Evolutionary conservation across 1,140 invertebrate species (phyloP).

Genomic region (Ceratina calcarata): DNA sequence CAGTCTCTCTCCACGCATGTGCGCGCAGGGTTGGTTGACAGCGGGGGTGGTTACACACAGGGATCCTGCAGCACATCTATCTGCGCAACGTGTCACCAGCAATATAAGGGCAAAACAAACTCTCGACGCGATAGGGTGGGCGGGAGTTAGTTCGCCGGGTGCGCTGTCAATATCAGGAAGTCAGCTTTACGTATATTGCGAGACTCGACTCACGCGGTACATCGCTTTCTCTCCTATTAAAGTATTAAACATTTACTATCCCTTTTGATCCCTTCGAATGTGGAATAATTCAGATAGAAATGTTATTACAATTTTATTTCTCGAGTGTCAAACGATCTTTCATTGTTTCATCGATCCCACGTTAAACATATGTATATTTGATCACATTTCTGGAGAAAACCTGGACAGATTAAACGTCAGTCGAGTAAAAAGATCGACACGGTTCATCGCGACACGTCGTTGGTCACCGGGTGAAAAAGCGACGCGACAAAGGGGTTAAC

Average conservation of each 20-base stretch:
- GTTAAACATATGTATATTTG: too few relatives aligned
- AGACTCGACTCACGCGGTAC: conserved; percentile 27
- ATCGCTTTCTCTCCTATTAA: conserved; percentile 19
- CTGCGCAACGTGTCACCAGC: conserved; percentile 32
- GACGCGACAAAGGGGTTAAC: not conserved
- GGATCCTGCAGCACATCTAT: conserved; percentile 11
- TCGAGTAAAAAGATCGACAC: not conserved
- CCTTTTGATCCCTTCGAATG: not conserved
- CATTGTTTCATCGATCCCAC: not conserved
- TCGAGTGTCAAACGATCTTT: too few relatives aligned
- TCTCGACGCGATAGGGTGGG: not conserved
- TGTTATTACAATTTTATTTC: too few relatives aligned
- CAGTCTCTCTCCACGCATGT: conserved; percentile 7
- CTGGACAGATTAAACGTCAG: too few relatives aligned
- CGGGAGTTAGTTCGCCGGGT: conserved; percentile 3
- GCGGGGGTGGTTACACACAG: conserved; percentile 26
- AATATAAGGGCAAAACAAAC: conserved; percentile 35
- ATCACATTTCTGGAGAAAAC: too few relatives aligned
- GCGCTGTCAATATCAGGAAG: conserved; percentile 40
- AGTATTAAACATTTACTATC: conserved; percentile 8
- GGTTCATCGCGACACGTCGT: not conserved
- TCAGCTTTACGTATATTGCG: conserved; percentile 29
- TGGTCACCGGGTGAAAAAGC: not conserved
- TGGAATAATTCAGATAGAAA: not conserved
- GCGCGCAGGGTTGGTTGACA: conserved; percentile 1